These are phyloP conservation scores for Campoletis sonorensis DNA, from an alignment of 1,140 invertebrate species.

Conservation along the genomic window DNA sequence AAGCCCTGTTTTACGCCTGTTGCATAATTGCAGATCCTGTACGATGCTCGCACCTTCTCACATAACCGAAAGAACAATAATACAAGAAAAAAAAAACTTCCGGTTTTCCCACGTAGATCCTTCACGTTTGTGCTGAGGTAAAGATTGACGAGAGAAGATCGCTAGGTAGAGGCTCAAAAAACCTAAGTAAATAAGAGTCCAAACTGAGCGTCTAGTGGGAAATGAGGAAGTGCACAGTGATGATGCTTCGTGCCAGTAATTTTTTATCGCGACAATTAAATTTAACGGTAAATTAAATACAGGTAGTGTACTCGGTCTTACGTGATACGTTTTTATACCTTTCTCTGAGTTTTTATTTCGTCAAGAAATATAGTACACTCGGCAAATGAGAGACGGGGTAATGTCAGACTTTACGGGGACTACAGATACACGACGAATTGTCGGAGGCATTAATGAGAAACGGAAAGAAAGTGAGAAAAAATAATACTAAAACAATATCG, in stretches of 20 bases:
- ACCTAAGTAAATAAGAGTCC: not conserved
- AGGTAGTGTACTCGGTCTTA: not conserved
- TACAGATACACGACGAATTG: not conserved
- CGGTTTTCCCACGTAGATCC: slow-evolving; percentile 33
- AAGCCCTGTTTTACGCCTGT: not conserved
- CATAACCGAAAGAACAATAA: not conserved
- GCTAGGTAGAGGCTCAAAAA: not conserved
- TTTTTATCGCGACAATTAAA: slow-evolving; percentile 29
- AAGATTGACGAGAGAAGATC: not conserved
- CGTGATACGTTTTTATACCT: not conserved
- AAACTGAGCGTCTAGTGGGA: not conserved
- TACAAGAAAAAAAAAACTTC: slow-evolving; percentile 27
- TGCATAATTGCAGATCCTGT: not conserved
- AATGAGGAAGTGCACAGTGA: slow-evolving; percentile 16
- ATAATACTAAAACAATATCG: not conserved
- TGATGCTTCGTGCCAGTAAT: slow-evolving; percentile 9
- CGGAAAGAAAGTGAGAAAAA: slow-evolving; percentile 30
- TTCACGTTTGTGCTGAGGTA: not conserved
- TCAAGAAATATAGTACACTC: not conserved
- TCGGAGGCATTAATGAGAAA: slow-evolving; percentile 4
- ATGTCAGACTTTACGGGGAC: not conserved
- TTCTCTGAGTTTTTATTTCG: not conserved
- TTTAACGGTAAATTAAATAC: slow-evolving; percentile 29
- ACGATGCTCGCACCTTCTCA: not conserved
- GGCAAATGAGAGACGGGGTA: not conserved